Conservation (phyloP, 2,797 vertebrate species). For the Takifugu ocellatus region DNA sequence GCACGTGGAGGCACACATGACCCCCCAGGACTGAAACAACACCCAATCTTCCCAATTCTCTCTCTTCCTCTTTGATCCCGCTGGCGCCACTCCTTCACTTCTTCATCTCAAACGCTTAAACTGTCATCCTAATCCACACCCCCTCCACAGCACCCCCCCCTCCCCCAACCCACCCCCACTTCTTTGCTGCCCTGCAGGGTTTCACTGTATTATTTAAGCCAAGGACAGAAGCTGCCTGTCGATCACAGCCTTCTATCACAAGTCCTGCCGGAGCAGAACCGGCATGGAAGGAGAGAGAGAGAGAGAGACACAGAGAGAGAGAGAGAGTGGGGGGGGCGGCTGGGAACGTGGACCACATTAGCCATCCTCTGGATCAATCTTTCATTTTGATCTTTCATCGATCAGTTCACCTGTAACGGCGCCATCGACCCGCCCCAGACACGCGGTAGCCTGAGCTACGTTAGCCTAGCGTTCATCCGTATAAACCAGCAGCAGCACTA, state of each 20-base stretch:
- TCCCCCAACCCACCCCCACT: neutral
- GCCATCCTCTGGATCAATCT: neutral
- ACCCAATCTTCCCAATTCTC: slow-evolving; percentile 53
- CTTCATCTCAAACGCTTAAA: slow-evolving; percentile 43
- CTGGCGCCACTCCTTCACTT: slow-evolving; percentile 23
- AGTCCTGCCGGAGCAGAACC: slow-evolving; percentile 24
- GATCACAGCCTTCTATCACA: slow-evolving; percentile 59
- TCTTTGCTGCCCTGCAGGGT: slow-evolving; percentile 4
- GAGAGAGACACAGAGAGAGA: neutral
- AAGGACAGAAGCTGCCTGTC: slow-evolving; percentile 69
- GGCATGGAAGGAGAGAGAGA: slow-evolving; percentile 10
- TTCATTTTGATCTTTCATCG: neutral
- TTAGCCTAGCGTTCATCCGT: too few species aligned
- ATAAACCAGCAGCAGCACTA: too few species aligned
- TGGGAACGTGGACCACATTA: slow-evolving; percentile 4
- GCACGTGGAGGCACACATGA: neutral
- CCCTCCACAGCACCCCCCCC: neutral
- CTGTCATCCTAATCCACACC: slow-evolving; percentile 24
- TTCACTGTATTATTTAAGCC: slow-evolving; percentile 49
- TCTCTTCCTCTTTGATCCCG: slow-evolving; percentile 53
- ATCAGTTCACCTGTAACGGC: slow-evolving; percentile 21
- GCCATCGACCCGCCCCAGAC: too few species aligned
- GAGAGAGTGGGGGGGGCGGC: neutral
- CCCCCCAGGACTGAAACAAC: slow-evolving; percentile 31
- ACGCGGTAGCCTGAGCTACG: too few species aligned